Evolutionary conservation across 2,888 invertebrate genomes (phyloP).

Genomic region (Oscheius sp.): DNA sequence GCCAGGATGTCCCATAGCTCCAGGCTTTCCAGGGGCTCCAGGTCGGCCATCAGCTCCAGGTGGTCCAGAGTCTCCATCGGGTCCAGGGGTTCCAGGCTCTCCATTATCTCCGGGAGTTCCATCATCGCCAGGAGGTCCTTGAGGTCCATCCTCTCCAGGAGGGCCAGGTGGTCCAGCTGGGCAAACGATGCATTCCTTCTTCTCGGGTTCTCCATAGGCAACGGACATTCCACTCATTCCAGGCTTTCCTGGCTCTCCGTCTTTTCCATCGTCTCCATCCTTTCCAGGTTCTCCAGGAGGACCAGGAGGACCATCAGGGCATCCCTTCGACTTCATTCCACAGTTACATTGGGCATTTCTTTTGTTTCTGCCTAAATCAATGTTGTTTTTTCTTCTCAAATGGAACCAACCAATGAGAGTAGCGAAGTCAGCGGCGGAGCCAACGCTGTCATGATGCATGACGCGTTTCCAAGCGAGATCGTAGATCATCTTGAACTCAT

Average conservation of each 20-base stretch:
- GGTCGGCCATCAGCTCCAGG: slow-evolving; percentile 17
- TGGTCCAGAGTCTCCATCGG: slow-evolving; percentile 18
- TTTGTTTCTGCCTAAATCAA: slow-evolving; percentile 14
- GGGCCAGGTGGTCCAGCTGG: slow-evolving; percentile 24
- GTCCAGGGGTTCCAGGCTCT: slow-evolving; percentile 8
- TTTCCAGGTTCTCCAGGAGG: slow-evolving; percentile 26
- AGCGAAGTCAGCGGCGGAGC: slow-evolving; percentile 15
- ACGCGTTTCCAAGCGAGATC: slow-evolving; percentile 25
- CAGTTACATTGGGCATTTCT: slow-evolving; percentile 24
- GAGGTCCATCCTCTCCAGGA: slow-evolving; percentile 13
- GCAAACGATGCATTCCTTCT: slow-evolving; percentile 21
- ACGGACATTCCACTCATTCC: slow-evolving; percentile 1
- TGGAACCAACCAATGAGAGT: slow-evolving; percentile 10
- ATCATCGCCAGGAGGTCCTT: slow-evolving; percentile 23
- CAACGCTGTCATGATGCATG: slow-evolving; percentile 4
- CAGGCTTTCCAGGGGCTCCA: slow-evolving; percentile 10
- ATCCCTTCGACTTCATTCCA: slow-evolving; percentile 17
- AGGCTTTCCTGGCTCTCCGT: slow-evolving; percentile 22
- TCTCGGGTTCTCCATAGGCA: background rate
- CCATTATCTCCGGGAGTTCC: slow-evolving; percentile 17
- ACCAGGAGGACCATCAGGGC: slow-evolving; percentile 23
- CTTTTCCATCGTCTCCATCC: slow-evolving; percentile 11
- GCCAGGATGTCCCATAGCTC: slow-evolving; percentile 24
- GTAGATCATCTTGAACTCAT: slow-evolving; percentile 21
- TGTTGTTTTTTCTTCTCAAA: no score